Evolutionary conservation across 2,797 vertebrate species (phyloP).

Genomic region (Siniperca obscura): DNA sequence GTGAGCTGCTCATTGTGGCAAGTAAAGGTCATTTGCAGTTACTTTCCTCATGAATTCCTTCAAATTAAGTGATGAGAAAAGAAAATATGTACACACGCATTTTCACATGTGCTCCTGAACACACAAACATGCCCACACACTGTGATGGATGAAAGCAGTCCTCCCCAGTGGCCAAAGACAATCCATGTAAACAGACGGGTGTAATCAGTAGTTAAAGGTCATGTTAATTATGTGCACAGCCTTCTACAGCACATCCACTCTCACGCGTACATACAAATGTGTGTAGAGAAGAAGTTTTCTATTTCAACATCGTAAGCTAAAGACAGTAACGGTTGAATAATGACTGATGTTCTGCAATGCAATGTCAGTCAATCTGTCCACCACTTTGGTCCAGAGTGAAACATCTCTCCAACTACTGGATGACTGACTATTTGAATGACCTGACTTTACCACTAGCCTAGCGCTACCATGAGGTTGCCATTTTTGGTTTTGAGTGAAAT

Average conservation of each 20-base stretch:
- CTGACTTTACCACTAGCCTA: neutral
- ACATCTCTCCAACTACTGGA: too few relatives aligned
- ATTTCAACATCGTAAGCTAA: neutral
- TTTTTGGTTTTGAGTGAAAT: neutral
- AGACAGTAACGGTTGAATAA: neutral
- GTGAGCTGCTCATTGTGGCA: neutral
- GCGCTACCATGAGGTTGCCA: neutral
- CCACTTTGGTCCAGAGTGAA: neutral
- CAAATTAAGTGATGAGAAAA: slow-evolving; percentile 9
- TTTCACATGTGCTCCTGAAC: neutral
- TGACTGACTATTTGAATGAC: neutral
- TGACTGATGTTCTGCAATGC: neutral
- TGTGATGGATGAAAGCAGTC: slow-evolving; percentile 50
- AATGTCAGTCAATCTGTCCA: too few relatives aligned
- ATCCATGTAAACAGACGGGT: slow-evolving; percentile 52
- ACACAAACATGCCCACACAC: slow-evolving; percentile 3
- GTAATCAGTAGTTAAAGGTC: slow-evolving; percentile 66
- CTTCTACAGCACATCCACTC: neutral
- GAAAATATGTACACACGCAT: neutral
- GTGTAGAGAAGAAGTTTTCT: neutral
- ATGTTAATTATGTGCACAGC: slow-evolving; percentile 53
- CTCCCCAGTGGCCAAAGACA: slow-evolving; percentile 29
- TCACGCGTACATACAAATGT: neutral
- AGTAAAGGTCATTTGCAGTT: neutral
- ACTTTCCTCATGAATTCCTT: neutral